Evolutionary conservation across 2,113 vertebrate genomes (phyloP).

Genomic region (Podarcis muralis): DNA sequence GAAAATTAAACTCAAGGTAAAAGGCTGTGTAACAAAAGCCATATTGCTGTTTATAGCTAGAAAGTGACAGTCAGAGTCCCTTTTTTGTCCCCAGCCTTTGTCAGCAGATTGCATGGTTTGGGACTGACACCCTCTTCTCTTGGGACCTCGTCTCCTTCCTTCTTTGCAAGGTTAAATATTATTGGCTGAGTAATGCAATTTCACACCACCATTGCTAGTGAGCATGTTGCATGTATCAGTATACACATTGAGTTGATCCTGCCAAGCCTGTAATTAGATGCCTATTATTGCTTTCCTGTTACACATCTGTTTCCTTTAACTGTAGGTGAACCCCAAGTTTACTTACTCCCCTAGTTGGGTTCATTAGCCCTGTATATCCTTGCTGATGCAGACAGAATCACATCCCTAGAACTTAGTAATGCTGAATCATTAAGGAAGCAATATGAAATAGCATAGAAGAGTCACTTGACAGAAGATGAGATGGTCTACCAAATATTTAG

Average conservation of each 20-base stretch:
- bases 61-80: not conserved
- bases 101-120: conserved; percentile 29
- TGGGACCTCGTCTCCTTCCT: conserved; percentile 50
- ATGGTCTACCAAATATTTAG: conserved; percentile 49
- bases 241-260: conserved; percentile 54
- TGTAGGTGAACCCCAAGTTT: conserved; percentile 41
- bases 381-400: conserved; percentile 61
- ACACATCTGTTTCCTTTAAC: conserved; percentile 57
- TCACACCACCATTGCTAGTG: conserved; percentile 26
- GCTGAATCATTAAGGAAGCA: conserved; percentile 48
- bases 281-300: conserved; percentile 52
- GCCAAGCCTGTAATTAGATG: conserved; percentile 46
- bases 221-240: not conserved
- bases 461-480: conserved; percentile 52
- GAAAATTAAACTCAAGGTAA: not conserved
- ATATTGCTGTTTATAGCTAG: not conserved
- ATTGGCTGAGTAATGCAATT: conserved; percentile 63
- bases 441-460: conserved; percentile 42
- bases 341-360: conserved; percentile 43
- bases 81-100: conserved; percentile 38
- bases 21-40: not conserved
- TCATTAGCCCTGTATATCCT: conserved; percentile 59
- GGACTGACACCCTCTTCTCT: conserved; percentile 53
- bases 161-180: conserved; percentile 45
- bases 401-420: conserved; percentile 58